Evolutionary conservation across 2,113 vertebrate genomes (phyloP).

Genomic region (Acrocephalus kingi): DNA sequence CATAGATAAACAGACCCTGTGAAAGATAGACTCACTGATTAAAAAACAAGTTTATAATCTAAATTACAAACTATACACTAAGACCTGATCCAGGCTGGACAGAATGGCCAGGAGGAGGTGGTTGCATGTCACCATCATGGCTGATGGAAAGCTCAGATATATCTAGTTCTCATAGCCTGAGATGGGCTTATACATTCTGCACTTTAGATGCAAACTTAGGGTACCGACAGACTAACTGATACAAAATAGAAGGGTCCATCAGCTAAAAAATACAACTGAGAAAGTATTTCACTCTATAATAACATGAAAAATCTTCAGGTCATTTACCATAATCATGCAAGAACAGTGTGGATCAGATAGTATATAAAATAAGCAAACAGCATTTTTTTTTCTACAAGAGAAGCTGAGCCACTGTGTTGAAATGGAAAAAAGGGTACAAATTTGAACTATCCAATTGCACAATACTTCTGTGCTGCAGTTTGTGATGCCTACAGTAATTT

Average conservation of each 20-base stretch:
- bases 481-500: slow-evolving; percentile 50
- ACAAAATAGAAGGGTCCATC: background rate
- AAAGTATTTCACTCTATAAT: background rate
- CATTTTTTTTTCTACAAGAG: background rate
- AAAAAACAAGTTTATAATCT: background rate
- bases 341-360: background rate
- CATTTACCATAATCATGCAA: background rate
- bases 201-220: background rate
- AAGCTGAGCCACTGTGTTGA: background rate
- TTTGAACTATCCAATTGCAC: slow-evolving; percentile 10
- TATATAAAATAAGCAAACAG: background rate
- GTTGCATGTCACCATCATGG: background rate
- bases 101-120: background rate
- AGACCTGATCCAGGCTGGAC: background rate
- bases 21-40: background rate
- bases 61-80: background rate
- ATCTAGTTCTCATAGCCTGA: background rate
- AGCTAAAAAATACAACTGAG: background rate
- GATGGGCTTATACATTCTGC: background rate
- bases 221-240: background rate
- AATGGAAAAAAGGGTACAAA: background rate
- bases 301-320: background rate
- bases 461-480: slow-evolving; percentile 41
- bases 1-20: background rate
- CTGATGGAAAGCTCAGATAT: background rate